These are phyloP conservation scores for Leucophenga maculata DNA, from an alignment of 2,888 invertebrate species.

Conservation along the genomic window DNA sequence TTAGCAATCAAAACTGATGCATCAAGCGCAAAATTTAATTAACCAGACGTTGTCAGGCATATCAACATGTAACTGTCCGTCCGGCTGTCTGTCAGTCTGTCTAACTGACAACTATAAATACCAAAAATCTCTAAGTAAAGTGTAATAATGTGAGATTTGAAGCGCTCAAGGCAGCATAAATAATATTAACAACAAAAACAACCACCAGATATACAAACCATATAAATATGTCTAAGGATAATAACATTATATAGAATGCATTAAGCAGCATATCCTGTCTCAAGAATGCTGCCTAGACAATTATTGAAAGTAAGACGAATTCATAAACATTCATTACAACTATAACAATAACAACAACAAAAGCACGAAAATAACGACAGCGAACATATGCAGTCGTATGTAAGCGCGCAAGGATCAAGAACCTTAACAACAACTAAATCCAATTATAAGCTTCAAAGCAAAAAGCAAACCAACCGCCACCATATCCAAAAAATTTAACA, in stretches of 20 bases:
- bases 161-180: too few relatives aligned
- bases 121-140: too few relatives aligned
- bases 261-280: too few relatives aligned
- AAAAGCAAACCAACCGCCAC: constrained; percentile 43
- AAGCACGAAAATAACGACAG: constrained; percentile 35
- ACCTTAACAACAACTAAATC: constrained; percentile 61
- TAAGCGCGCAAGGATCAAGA: constrained; percentile 52
- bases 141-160: too few relatives aligned
- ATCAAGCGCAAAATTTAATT: constrained; percentile 8
- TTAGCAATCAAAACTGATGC: background rate
- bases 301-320: too few relatives aligned
- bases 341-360: background rate
- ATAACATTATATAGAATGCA: too few relatives aligned
- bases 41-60: background rate
- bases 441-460: constrained; percentile 51
- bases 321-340: background rate
- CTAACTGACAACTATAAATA: background rate
- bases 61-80: background rate
- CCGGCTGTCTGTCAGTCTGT: background rate
- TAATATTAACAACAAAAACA: too few relatives aligned
- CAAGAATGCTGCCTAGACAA: too few relatives aligned
- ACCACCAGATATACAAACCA: too few relatives aligned
- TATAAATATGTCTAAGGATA: too few relatives aligned
- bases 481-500: constrained; percentile 39
- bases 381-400: constrained; percentile 52